Base-by-base conservation (phyloP, 2,888 invertebrate species). In the Dynastes hyllus region DNA sequence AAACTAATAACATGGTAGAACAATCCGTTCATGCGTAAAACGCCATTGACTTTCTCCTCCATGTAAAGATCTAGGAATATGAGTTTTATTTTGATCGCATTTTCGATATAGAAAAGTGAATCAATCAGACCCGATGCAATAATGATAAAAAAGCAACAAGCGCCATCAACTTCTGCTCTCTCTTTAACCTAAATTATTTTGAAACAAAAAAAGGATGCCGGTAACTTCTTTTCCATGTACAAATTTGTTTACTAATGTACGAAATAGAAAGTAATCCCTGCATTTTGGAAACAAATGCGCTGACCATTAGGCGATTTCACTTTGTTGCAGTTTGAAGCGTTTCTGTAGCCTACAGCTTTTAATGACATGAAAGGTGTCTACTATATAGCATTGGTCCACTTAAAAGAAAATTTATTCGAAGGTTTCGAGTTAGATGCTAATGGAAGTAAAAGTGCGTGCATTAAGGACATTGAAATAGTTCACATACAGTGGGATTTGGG, bases 211-310 rank as follows among this genome's bases (percentile, higher is more conserved):
- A 66, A 63, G 9, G 11, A 45, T 11, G 8, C 8, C 53, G 16
- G 53, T 53, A n/a, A 53, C 16, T 16, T 53, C 5, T 53, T 53
- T 16, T 13, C 3, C n/a, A 3, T 16, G 53, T 13, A 53, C n/a
- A 6, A 53, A n/a, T 53, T 16, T 16, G 16, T 53, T 53, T 16
- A 16, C n/a, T n/a, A 40, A 66, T 4, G n/a, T 37, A n/a, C 9
- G 66, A 40, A 66, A 66, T 66, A 66, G 66, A 66, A 66, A 66
- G 66, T 16, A 40, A 37, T 66, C 65, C 2, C 13, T n/a, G 37
- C 66, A 66, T 53, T 53, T 53, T 16, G 53, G 53, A 16, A 53
- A 53, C 53, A 53, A 53, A 53, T 53, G 53, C 16, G 11, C 53
- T n/a, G 9, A 3, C 1, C 45, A 13, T 53, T 53, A 16, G 53